Base-by-base conservation (phyloP, 2,113 vertebrate genomes). In the Burhinus bistriatus region DNA sequence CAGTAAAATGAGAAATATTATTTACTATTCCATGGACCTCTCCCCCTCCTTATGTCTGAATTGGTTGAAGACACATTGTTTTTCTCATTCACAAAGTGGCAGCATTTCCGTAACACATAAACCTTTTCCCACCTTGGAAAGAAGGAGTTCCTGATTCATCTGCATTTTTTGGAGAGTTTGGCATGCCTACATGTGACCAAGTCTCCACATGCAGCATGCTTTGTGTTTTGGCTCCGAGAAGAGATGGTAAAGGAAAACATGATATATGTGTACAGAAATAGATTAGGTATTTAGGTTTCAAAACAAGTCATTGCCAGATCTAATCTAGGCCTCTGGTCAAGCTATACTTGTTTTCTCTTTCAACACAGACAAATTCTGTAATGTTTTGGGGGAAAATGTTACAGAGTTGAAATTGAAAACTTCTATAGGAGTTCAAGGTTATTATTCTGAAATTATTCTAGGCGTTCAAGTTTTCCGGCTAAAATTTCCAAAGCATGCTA, bases 211-310 rank as follows among this genome's bases (percentile, higher is more conserved):
- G 71, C 29, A 87, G 66, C 47, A 38, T 10, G 29, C 26, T 44
- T 80, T 87, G 25, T 73, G 22, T 47, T 79, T 83, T 66, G 62
- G 51, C 27, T 88, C 59, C 73, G 38, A 81, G 52, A 68, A 94
- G 81, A 68, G 40, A 26, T 68, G 72, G 49, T 62, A 62, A 66
- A 38, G 85, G 61, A 90, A 95, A 90, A 93, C 36, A 86, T 89
- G 88, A 94, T 86, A 45, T 9, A 59, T 17, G 58, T 65, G 40
- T 51, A 66, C 77, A 82, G 47, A 89, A 94, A 92, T 92, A 96
- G 86, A 83, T 40, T 42, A 62, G 25, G 26, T 42, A 61, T 75
- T 91, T 79, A 65, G 17, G 76, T 79, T 32, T 89, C 44, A 64
- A 69, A 92, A 66, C n/a, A 75, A 70, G 66, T 70, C 0, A 0